Base-by-base conservation (phyloP, 2,113 vertebrate species). In the Gnathonemus longibarbis region DNA sequence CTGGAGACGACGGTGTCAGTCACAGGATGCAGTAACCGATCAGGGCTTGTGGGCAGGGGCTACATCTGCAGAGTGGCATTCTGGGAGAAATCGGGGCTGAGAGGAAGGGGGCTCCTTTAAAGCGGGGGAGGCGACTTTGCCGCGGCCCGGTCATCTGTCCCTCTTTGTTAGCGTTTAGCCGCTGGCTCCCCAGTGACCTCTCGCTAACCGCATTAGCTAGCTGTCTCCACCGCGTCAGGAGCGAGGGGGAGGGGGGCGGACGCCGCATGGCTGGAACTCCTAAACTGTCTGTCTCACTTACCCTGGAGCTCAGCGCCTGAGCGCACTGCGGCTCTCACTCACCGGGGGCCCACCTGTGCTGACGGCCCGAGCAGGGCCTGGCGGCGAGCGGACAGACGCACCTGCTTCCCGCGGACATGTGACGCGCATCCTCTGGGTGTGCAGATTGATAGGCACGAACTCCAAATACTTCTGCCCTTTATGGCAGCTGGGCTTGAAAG, bases 361-460 rank as follows among this genome's bases (percentile, higher is more conserved):
- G 45, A 48, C 8, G 83, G 8, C 11, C 39, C 1, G 19, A 15
- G 45, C 7, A 0, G 7, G 45, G 21, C 45, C 5, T 1, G 10
- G 39, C 17, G 45, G 45, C 8, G 13, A 53, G 3, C 50, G 56
- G 53, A 83, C 35, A 42, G 45, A 35, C 15, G 42, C 97, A 99
- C 98, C 98, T 97, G 98, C 97, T 94, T 97, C 95, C 84, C 95
- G 96, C 92, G 98, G 98, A 92, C 97, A 97, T 4, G 96, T 97
- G 88, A 99, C 98, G 0, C 97, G 96, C 98, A 99, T 99, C 93
- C 98, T 96, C 93, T 99, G 98, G 66, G 98, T 96, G 95, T 99
- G 98, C 89, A 99, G 94, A 95, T 99, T 99, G 94, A 99, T 94
- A 53, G 98, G 98, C 94, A 99, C 96, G 95, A 99, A 99, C 95